phyloP scores from a whole-genome alignment of 2,888 invertebrate species.

The Hofmannophila pseudospretella region DNA sequence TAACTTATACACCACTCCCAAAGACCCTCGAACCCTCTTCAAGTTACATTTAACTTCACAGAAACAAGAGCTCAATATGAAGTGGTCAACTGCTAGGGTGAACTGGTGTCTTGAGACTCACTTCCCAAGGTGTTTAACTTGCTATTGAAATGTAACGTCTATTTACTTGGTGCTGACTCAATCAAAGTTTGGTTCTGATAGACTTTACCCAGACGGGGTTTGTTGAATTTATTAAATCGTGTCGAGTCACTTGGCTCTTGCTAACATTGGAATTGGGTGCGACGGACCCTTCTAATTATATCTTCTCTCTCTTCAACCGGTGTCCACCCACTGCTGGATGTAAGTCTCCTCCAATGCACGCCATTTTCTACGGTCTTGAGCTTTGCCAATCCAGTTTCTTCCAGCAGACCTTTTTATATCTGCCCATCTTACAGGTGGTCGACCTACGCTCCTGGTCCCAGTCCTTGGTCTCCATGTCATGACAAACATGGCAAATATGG shows the following conservation, averaged over 20 bases:
- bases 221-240: neutral
- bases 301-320: too few species aligned
- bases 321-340: too few species aligned
- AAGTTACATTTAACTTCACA: constrained; percentile 23
- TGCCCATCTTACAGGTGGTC: too few species aligned
- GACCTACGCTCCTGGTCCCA: too few species aligned
- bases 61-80: constrained; percentile 34
- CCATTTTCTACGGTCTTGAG: too few species aligned
- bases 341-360: too few species aligned
- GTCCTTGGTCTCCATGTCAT: too few species aligned
- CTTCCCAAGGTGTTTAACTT: constrained; percentile 49
- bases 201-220: neutral
- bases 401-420: too few species aligned
- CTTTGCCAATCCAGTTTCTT: too few species aligned
- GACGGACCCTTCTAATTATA: too few species aligned
- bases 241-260: neutral
- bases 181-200: constrained; percentile 8
- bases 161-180: constrained; percentile 23
- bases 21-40: constrained; percentile 29
- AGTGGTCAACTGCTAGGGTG: constrained; percentile 32
- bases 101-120: constrained; percentile 49
- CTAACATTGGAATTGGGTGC: neutral
- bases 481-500: too few species aligned
- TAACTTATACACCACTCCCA: constrained; percentile 35
- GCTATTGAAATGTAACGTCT: constrained; percentile 46